Conservation (phyloP, 2,797 vertebrate species). For the Zenarchopterus dispar region DNA sequence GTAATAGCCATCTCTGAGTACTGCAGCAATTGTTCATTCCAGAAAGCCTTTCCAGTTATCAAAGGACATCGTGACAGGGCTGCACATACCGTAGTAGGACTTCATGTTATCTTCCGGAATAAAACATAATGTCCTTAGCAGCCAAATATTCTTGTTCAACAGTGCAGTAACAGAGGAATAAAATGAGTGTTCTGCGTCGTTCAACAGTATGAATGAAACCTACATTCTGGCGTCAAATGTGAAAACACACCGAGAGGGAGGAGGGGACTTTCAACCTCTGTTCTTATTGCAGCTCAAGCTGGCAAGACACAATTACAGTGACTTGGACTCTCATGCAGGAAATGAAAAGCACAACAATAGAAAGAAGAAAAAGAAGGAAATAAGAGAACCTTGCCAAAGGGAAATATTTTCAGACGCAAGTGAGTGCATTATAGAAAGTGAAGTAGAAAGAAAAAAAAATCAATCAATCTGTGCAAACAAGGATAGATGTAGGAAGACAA, state of each 20-base stretch:
- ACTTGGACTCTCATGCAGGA: conserved; percentile 66
- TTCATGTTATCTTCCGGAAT: conserved; percentile 35
- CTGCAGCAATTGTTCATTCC: conserved; percentile 17
- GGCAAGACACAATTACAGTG: conserved; percentile 61
- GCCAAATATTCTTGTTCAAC: conserved; percentile 21
- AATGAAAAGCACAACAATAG: conserved; percentile 71
- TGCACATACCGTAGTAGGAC: conserved; percentile 8
- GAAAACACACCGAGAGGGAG: conserved; percentile 10
- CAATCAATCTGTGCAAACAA: conserved; percentile 6
- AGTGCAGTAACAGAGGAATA: conserved; percentile 13
- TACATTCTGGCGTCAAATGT: conserved; percentile 18
- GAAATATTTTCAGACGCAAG: conserved; percentile 46
- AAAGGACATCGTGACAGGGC: conserved; percentile 21
- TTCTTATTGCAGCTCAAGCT: conserved; percentile 48
- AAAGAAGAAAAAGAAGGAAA: conserved; percentile 15
- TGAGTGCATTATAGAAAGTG: not conserved
- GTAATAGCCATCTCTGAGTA: conserved; percentile 12
- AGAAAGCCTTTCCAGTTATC: not conserved
- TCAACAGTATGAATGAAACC: conserved; percentile 8
- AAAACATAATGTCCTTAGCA: conserved; percentile 17
- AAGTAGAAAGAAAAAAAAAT: conserved; percentile 34
- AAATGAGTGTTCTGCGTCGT: conserved; percentile 19
- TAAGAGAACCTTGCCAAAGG: conserved; percentile 23
- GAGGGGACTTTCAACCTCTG: conserved; percentile 17
- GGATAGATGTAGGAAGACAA: conserved; percentile 3